Percentiles rank a stretch among this genome's conserved stretches.
phyloP scores from a whole-genome alignment of 1,140 invertebrate genomes.

The Xylocopa sonorina region DNA sequence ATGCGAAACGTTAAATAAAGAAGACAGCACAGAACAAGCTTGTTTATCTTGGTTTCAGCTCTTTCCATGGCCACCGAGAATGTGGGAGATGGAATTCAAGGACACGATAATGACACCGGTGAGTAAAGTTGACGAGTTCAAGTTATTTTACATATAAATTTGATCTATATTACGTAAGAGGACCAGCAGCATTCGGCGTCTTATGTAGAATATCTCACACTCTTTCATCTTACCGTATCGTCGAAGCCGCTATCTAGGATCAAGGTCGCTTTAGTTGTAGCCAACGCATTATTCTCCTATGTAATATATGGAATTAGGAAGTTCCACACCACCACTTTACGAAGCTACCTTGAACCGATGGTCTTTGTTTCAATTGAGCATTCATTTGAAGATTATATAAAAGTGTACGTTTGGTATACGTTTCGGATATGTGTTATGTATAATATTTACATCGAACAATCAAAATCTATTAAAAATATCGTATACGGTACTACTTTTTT shows the following conservation, averaged over 20 bases:
- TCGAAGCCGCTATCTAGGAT: background rate
- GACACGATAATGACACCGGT: conserved; percentile 76
- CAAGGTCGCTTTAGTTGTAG: background rate
- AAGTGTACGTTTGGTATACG: background rate
- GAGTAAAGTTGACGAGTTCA: conserved; percentile 55
- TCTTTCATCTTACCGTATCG: background rate
- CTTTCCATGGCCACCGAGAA: conserved; percentile 74
- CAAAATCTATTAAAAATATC: no score
- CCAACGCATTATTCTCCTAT: background rate
- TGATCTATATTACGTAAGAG: background rate
- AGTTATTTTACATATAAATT: background rate
- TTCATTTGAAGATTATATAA: background rate
- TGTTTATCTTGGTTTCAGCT: conserved; percentile 67
- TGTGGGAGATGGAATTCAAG: conserved; percentile 70
- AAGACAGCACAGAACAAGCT: conserved; percentile 18
- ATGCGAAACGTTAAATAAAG: conserved; percentile 30
- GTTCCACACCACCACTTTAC: background rate
- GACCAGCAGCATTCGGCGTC: no score
- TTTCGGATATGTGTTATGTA: no score
- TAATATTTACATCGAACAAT: no score
- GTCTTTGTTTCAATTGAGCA: background rate
- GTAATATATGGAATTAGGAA: conserved; percentile 17
- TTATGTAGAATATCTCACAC: background rate
- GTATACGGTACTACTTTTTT: no score
- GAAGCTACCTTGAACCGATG: background rate